Percentiles rank a stretch among this genome's conserved stretches.
These are phyloP conservation scores for Mythimna vitellina DNA, from an alignment of 2,888 invertebrate genomes.

Conservation along the genomic window DNA sequence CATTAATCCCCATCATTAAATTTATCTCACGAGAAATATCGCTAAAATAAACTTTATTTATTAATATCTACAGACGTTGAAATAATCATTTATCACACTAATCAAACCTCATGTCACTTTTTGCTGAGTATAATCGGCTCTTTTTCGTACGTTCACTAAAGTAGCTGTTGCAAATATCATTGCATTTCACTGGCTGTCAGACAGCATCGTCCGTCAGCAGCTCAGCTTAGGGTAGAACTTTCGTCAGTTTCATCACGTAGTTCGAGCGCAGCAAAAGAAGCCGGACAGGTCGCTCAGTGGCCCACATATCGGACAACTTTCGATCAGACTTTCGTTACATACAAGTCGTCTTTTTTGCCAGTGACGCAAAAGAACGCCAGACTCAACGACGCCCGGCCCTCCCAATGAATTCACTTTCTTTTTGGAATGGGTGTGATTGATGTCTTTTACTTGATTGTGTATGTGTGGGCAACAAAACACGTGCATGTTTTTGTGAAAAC, in stretches of 20 bases:
- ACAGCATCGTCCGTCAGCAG: conserved; percentile 36
- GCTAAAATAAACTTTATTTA: conserved; percentile 25
- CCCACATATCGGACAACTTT: conserved; percentile 90
- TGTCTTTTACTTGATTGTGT: conserved; percentile 55
- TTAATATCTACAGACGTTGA: conserved; percentile 20
- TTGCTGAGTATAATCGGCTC: conserved; percentile 10
- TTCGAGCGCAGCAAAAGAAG: conserved; percentile 69
- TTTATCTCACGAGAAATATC: conserved; percentile 11
- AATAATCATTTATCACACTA: conserved; percentile 38
- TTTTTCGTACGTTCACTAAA: conserved; percentile 32
- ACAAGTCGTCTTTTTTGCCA: conserved; percentile 81
- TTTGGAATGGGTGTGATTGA: conserved; percentile 66
- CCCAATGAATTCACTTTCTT: conserved; percentile 80
- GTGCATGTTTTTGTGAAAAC: conserved; percentile 10
- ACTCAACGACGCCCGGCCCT: conserved; percentile 80
- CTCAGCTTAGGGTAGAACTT: conserved; percentile 70
- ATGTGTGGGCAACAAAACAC: conserved; percentile 26
- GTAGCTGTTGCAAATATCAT: conserved; percentile 24
- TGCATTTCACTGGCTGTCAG: conserved; percentile 28
- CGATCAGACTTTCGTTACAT: conserved; percentile 88
- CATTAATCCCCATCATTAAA: conserved; percentile 14
- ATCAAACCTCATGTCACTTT: conserved; percentile 11
- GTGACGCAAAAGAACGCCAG: conserved; percentile 79
- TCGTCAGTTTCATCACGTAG: conserved; percentile 75
- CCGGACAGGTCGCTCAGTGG: conserved; percentile 82